Evolutionary conservation across 2,113 vertebrate species (phyloP).

Genomic region (Phyllopteryx taeniolatus): DNA sequence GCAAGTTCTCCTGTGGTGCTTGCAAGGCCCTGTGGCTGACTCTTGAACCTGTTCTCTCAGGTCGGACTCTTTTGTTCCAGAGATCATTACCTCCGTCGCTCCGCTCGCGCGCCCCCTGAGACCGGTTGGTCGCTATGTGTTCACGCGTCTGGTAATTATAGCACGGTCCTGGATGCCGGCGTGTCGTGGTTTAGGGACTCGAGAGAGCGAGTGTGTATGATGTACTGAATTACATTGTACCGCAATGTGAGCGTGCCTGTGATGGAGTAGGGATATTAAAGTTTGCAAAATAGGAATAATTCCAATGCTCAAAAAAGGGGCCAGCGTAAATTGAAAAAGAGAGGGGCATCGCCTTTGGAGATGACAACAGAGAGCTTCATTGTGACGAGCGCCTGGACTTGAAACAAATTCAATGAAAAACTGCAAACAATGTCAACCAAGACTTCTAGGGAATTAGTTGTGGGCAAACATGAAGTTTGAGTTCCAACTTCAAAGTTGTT

Average conservation of each 20-base stretch:
- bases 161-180: constrained; percentile 75
- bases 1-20: constrained; percentile 73
- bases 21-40: constrained; percentile 60
- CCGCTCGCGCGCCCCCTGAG: constrained; percentile 55
- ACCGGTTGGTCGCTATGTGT: constrained; percentile 70
- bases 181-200: constrained; percentile 73
- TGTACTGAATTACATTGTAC: constrained; percentile 20
- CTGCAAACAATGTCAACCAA: constrained; percentile 35
- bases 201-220: constrained; percentile 35
- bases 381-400: constrained; percentile 46
- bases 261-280: constrained; percentile 4
- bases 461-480: constrained; percentile 54
- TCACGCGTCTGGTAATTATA: constrained; percentile 80
- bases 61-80: constrained; percentile 69
- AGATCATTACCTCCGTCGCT: constrained; percentile 66
- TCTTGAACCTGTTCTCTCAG: constrained; percentile 73
- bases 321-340: constrained; percentile 33
- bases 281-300: constrained; percentile 21
- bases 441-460: constrained; percentile 46
- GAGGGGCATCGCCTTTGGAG: constrained; percentile 53
- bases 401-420: constrained; percentile 53
- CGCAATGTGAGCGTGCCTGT: constrained; percentile 7
- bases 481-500: constrained; percentile 67
- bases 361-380: constrained; percentile 32
- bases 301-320: constrained; percentile 23